phyloP scores from a whole-genome alignment of 2,113 vertebrate genomes.

The Oriolus oriolus region DNA sequence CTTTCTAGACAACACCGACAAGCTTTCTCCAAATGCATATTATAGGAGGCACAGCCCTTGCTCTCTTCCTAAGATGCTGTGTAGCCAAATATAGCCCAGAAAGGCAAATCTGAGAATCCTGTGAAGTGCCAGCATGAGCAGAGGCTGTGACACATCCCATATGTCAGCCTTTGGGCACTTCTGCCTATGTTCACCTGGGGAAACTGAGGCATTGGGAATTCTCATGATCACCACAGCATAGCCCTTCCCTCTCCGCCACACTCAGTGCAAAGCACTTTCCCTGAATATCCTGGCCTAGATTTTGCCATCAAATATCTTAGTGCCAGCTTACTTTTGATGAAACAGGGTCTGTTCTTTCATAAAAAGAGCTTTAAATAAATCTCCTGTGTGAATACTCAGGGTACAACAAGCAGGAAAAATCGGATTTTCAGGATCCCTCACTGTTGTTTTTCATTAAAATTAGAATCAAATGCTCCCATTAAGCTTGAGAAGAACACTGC shows the following conservation, averaged over 20 bases:
- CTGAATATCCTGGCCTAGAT: constrained; percentile 1
- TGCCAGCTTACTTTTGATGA: neutral
- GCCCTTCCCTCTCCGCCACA: neutral
- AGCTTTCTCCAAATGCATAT: neutral
- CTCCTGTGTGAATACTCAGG: neutral
- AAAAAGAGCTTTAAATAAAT: constrained; percentile 46
- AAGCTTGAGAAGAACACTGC: neutral
- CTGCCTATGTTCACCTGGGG: neutral
- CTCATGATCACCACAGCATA: accelerated
- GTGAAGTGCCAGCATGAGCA: neutral
- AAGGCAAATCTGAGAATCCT: neutral
- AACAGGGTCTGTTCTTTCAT: constrained; percentile 17
- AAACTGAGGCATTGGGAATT: neutral
- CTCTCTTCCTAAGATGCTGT: neutral
- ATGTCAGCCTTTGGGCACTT: neutral
- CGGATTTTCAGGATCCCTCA: neutral
- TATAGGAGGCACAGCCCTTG: neutral
- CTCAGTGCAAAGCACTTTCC: neutral
- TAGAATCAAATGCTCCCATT: constrained; percentile 7
- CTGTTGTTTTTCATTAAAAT: constrained; percentile 3
- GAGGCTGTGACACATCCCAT: neutral
- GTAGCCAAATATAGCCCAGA: neutral
- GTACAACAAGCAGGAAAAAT: constrained; percentile 13
- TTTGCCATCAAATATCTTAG: neutral
- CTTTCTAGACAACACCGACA: neutral